These are phyloP conservation scores for Meandrina meandrites DNA, from an alignment of 92 coral and sea anemone genomes.

Conservation along the genomic window DNA sequence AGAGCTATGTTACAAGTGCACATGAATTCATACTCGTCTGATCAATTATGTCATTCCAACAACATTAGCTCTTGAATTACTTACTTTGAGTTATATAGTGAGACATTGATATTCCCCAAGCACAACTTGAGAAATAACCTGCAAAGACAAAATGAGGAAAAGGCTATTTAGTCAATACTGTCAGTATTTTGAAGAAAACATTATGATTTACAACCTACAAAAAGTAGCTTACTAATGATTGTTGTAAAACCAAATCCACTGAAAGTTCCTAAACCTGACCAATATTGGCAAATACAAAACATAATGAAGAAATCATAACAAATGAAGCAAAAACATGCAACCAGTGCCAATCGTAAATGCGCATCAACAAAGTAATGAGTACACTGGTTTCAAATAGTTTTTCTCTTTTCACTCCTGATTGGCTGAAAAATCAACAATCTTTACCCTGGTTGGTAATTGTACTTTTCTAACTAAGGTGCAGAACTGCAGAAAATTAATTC, in stretches of 20 bases:
- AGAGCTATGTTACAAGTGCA: neutral
- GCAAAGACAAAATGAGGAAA: slow-evolving; percentile 4
- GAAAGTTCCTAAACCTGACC: neutral
- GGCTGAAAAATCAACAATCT: too few species aligned
- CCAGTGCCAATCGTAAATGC: too few species aligned
- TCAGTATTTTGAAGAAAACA: too few species aligned
- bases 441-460: too few species aligned
- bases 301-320: neutral
- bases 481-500: too few species aligned
- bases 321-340: too few species aligned
- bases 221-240: neutral
- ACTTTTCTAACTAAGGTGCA: too few species aligned
- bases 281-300: neutral
- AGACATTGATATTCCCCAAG: slow-evolving; percentile 89
- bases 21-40: neutral
- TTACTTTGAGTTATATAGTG: slow-evolving; percentile 90
- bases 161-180: too few species aligned
- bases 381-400: too few species aligned
- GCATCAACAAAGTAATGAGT: too few species aligned
- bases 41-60: neutral
- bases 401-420: too few species aligned
- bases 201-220: neutral
- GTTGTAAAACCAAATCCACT: neutral
- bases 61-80: neutral
- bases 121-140: slow-evolving; percentile 88